These are phyloP conservation scores for Antechinus stuartii DNA, from an alignment of 2,113 vertebrate species.

Conservation along the genomic window DNA sequence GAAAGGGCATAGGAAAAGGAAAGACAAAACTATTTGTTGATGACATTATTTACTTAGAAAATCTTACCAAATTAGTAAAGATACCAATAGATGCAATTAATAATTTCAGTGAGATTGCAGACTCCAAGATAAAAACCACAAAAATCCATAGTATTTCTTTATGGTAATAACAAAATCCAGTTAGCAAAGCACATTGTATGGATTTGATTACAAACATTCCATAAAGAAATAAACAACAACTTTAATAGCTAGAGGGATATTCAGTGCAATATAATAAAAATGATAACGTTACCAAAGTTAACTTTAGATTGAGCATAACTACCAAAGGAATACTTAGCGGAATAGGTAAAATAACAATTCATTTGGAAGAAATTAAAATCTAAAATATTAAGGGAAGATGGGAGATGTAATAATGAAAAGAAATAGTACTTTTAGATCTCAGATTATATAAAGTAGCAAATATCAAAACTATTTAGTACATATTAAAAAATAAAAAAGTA, in stretches of 20 bases:
- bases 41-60: background rate
- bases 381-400: background rate
- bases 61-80: background rate
- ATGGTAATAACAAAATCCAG: background rate
- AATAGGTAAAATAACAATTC: background rate
- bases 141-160: background rate
- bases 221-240: background rate
- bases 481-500: background rate
- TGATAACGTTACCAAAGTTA: background rate
- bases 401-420: background rate
- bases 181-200: background rate
- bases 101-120: background rate
- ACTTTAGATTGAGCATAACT: background rate
- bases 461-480: background rate
- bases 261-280: background rate
- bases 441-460: background rate
- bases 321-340: background rate
- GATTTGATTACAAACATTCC: background rate
- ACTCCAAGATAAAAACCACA: background rate
- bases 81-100: background rate
- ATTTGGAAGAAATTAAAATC: background rate
- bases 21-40: background rate
- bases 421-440: background rate
- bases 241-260: background rate
- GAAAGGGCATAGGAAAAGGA: background rate